Conservation (phyloP, 1,140 invertebrate species). For the Tetranychus cinnabarinus region DNA sequence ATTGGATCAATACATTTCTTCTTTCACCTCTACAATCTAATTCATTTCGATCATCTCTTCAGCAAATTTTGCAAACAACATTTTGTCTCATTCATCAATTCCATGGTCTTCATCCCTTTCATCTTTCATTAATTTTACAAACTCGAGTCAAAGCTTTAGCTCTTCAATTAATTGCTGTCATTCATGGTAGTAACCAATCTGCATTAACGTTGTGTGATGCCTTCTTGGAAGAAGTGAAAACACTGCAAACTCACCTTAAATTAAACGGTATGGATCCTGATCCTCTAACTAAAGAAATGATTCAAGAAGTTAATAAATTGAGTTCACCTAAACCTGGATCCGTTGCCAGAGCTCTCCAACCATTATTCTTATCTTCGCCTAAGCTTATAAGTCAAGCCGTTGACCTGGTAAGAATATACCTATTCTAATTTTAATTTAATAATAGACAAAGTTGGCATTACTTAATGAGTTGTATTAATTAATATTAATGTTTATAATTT, state of each 20-base stretch:
- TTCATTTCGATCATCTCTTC: conserved; percentile 12
- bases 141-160: conserved; percentile 57
- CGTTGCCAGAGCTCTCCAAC: conserved; percentile 50
- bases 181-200: conserved; percentile 33
- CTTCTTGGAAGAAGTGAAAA: conserved; percentile 34
- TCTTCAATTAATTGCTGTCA: conserved; percentile 50
- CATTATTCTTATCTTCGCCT: conserved; percentile 34
- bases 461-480: neutral
- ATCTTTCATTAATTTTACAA: conserved; percentile 51
- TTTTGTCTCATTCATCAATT: conserved; percentile 58
- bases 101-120: conserved; percentile 43
- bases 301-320: conserved; percentile 45
- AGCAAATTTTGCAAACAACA: conserved; percentile 28
- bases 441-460: neutral
- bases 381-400: conserved; percentile 13
- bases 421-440: neutral
- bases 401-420: conserved; percentile 29
- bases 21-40: conserved; percentile 9
- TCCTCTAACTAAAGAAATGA: conserved; percentile 48
- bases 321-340: conserved; percentile 61
- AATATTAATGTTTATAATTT: neutral
- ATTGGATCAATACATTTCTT: conserved; percentile 15
- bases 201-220: conserved; percentile 35
- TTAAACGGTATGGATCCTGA: conserved; percentile 34
- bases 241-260: conserved; percentile 21